Conservation (phyloP, 2,797 vertebrate genomes). For the Brotula barbata region DNA sequence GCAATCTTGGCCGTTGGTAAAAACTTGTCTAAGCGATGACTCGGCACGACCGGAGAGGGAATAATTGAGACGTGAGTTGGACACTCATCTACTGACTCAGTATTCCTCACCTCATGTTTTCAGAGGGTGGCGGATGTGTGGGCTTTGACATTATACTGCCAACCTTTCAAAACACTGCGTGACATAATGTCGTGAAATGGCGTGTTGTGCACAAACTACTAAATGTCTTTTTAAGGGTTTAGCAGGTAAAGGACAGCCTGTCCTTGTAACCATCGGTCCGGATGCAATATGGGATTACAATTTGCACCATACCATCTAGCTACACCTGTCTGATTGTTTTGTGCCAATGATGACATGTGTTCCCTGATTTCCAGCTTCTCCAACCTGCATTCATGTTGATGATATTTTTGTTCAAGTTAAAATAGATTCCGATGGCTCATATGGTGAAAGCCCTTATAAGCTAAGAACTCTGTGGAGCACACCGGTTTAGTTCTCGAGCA, state of each 20-base stretch:
- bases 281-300: constrained; percentile 23
- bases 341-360: background rate
- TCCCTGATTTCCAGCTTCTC: too few species aligned
- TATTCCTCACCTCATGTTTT: constrained; percentile 45
- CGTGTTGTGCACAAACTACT: background rate
- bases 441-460: too few species aligned
- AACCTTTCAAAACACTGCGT: constrained; percentile 37
- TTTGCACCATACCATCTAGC: constrained; percentile 2
- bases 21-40: constrained; percentile 78
- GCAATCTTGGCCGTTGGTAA: constrained; percentile 80
- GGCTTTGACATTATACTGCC: constrained; percentile 54
- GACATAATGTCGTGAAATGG: constrained; percentile 22
- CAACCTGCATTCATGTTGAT: too few species aligned
- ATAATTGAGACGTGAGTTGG: constrained; percentile 69
- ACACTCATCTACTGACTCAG: constrained; percentile 61
- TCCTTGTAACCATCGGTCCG: constrained; percentile 36
- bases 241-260: constrained; percentile 23
- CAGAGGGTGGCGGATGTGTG: constrained; percentile 38
- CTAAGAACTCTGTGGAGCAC: too few species aligned
- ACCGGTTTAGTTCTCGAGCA: too few species aligned
- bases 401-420: too few species aligned
- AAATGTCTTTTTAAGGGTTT: background rate
- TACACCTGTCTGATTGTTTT: constrained; percentile 29
- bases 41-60: constrained; percentile 62
- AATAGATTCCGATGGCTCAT: too few species aligned